These are phyloP conservation scores for Cataglyphis albicans DNA, from an alignment of 2,888 invertebrate genomes.

Conservation along the genomic window DNA sequence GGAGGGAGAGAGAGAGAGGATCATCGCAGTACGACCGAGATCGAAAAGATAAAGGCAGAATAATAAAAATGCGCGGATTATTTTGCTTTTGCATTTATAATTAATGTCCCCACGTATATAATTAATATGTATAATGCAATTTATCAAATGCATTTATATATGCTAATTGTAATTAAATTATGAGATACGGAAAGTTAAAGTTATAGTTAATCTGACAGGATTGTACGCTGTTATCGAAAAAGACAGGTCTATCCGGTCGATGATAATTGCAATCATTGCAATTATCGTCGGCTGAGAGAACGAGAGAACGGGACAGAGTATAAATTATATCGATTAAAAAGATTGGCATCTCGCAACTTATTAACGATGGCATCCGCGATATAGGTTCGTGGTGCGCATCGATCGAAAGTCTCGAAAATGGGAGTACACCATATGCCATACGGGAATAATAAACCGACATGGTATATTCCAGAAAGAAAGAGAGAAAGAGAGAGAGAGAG, in stretches of 20 bases:
- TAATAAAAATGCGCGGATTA: neutral
- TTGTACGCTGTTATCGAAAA: conserved; percentile 7
- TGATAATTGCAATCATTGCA: conserved; percentile 28
- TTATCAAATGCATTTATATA: conserved; percentile 26
- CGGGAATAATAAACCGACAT: conserved; percentile 38
- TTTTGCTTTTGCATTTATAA: conserved; percentile 1
- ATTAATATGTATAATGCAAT: conserved; percentile 44
- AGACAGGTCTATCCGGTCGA: conserved; percentile 1
- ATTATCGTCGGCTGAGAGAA: neutral
- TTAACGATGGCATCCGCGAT: conserved; percentile 50
- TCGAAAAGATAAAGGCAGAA: neutral
- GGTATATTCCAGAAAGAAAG: neutral
- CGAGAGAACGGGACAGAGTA: neutral
- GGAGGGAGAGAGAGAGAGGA: neutral
- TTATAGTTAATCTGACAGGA: conserved; percentile 33
- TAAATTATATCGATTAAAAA: conserved; percentile 52
- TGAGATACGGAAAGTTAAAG: neutral
- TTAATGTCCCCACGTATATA: neutral
- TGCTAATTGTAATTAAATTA: conserved; percentile 36
- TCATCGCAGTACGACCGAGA: neutral
- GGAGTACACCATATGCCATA: conserved; percentile 48
- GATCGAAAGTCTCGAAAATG: conserved; percentile 52
- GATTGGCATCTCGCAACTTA: conserved; percentile 47
- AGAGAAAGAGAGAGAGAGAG: neutral
- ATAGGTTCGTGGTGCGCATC: conserved; percentile 28